Percentiles rank a stretch among this genome's conserved stretches.
Conservation (phyloP, 1,140 invertebrate genomes). For the Drosophila pseudoananassae region DNA sequence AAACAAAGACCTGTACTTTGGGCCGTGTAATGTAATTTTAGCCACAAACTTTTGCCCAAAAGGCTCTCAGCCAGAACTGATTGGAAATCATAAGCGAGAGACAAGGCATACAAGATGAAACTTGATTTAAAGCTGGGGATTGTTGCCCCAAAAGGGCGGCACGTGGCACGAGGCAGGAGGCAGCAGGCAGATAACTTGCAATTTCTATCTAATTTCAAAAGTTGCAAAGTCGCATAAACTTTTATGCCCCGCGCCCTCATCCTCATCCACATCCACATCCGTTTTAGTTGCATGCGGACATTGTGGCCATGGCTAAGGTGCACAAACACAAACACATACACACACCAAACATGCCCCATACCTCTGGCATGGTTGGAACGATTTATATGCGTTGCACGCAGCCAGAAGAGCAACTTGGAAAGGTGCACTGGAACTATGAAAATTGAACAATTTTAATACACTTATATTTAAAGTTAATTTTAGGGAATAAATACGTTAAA, state of each 20-base stretch:
- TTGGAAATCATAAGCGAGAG: slow-evolving; percentile 36
- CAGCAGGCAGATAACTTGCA: slow-evolving; percentile 14
- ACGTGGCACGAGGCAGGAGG: no score
- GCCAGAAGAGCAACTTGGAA: not conserved
- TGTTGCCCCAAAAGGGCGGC: slow-evolving; percentile 6
- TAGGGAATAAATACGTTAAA: no score
- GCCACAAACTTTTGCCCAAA: slow-evolving; percentile 9
- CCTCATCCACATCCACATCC: not conserved
- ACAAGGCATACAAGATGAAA: not conserved
- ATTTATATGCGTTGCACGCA: slow-evolving; percentile 65
- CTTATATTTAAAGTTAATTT: no score
- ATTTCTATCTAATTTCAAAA: slow-evolving; percentile 59
- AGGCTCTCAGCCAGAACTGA: slow-evolving; percentile 36
- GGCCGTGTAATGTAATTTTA: slow-evolving; percentile 31
- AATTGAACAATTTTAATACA: no score
- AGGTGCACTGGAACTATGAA: no score
- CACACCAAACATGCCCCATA: not conserved
- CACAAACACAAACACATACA: not conserved
- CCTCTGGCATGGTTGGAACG: slow-evolving; percentile 33
- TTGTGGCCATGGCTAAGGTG: slow-evolving; percentile 10
- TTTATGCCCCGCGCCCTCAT: slow-evolving; percentile 13
- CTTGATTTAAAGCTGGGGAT: slow-evolving; percentile 29
- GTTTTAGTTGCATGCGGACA: not conserved
- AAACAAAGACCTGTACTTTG: slow-evolving; percentile 10
- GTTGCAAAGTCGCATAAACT: slow-evolving; percentile 45